Conservation (phyloP, 2,113 vertebrate species). For the Sisor rabdophorus region DNA sequence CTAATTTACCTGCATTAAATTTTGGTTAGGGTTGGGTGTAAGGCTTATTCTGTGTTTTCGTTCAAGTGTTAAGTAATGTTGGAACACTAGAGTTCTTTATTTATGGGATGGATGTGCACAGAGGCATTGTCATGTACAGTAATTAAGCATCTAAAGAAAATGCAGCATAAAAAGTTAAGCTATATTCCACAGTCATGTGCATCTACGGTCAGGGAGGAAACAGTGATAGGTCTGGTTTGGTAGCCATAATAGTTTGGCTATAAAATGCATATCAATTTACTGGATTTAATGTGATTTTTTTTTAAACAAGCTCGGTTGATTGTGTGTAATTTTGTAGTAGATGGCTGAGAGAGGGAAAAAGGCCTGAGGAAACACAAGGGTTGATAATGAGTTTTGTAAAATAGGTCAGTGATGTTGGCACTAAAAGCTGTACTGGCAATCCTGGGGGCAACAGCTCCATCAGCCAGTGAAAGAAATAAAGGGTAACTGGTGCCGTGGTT, state of each 20-base stretch:
- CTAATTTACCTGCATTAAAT: neutral
- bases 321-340: neutral
- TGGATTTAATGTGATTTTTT: neutral
- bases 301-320: neutral
- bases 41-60: neutral
- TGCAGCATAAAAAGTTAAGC: neutral
- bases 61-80: neutral
- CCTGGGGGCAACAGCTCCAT: conserved; percentile 16
- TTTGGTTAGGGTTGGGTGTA: neutral
- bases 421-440: conserved; percentile 29
- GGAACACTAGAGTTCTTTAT: neutral
- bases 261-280: neutral
- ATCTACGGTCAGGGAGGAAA: neutral
- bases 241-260: neutral
- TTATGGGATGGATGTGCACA: neutral
- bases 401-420: conserved; percentile 45
- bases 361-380: neutral
- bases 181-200: too few species aligned
- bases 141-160: too few species aligned
- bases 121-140: neutral
- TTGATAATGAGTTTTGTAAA: conserved; percentile 35
- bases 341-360: neutral
- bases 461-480: conserved; percentile 2
- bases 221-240: neutral
- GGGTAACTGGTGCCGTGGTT: neutral